phyloP scores from a whole-genome alignment of 2,888 invertebrate species.

The Nezara viridula region DNA sequence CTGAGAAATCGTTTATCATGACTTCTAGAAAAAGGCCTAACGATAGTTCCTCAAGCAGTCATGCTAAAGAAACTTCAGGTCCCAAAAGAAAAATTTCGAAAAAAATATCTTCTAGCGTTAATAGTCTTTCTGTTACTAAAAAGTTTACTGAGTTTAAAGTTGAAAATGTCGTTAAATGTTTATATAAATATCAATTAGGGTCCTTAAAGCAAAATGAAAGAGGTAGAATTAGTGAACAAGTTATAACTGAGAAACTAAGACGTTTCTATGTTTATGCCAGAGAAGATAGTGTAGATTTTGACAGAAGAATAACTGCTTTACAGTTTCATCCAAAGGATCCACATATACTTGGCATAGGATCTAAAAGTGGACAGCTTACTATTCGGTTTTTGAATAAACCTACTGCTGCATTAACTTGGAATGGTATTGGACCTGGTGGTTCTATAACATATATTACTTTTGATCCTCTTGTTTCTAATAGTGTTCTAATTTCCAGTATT shows the following conservation, averaged over 20 bases:
- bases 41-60: neutral
- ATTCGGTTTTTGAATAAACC: slow-evolving; percentile 60
- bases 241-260: slow-evolving; percentile 58
- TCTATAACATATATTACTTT: slow-evolving; percentile 64
- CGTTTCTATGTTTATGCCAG: slow-evolving; percentile 58
- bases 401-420: neutral
- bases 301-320: slow-evolving; percentile 63
- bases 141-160: slow-evolving; percentile 12
- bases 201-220: neutral
- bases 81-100: neutral
- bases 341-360: slow-evolving; percentile 63
- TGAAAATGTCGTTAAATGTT: slow-evolving; percentile 59
- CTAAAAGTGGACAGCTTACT: slow-evolving; percentile 64
- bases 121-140: neutral
- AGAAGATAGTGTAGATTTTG: slow-evolving; percentile 60
- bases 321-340: slow-evolving; percentile 64
- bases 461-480: slow-evolving; percentile 61
- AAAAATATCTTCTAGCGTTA: neutral
- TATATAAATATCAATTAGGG: slow-evolving; percentile 59
- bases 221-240: slow-evolving; percentile 58
- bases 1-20: neutral
- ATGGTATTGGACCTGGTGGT: slow-evolving; percentile 60
- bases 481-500: slow-evolving; percentile 64
- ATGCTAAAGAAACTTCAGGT: neutral
- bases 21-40: neutral